phyloP scores from a whole-genome alignment of 2,113 vertebrate species.

The Cricetomys ansorgei region DNA sequence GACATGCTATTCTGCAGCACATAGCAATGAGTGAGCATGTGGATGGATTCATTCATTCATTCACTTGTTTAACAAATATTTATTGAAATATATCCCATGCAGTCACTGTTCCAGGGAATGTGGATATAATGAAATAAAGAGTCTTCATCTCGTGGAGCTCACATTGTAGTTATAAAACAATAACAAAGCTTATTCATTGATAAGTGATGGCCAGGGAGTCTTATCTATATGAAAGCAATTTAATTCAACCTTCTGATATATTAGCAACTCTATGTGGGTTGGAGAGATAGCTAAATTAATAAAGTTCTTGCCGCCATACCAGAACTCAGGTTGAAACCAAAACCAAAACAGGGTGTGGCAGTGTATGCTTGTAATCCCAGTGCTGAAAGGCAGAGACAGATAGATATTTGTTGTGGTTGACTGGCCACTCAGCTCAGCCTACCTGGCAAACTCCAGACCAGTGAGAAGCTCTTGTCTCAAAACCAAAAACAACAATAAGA shows the following conservation, averaged over 20 bases:
- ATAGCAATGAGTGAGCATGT: neutral
- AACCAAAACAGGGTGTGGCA: neutral
- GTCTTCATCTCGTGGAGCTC: neutral
- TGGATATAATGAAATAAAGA: neutral
- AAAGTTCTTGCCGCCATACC: neutral
- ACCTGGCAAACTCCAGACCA: neutral
- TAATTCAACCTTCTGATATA: conserved; percentile 1
- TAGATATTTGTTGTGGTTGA: neutral
- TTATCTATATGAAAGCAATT: neutral
- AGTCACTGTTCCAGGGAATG: neutral
- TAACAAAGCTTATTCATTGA: neutral
- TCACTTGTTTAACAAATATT: neutral
- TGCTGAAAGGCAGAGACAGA: neutral
- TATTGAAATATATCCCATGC: neutral
- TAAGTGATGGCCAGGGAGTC: neutral
- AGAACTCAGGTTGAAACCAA: neutral
- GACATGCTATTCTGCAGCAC: neutral
- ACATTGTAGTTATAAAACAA: neutral
- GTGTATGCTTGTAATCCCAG: neutral
- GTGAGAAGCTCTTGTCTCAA: neutral
- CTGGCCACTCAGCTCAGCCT: neutral
- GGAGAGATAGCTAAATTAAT: neutral
- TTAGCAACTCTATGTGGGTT: neutral
- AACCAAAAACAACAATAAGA: neutral
- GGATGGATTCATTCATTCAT: neutral